Base-by-base conservation (phyloP, 2,113 vertebrate species). In the Hyperoodon ampullatus region DNA sequence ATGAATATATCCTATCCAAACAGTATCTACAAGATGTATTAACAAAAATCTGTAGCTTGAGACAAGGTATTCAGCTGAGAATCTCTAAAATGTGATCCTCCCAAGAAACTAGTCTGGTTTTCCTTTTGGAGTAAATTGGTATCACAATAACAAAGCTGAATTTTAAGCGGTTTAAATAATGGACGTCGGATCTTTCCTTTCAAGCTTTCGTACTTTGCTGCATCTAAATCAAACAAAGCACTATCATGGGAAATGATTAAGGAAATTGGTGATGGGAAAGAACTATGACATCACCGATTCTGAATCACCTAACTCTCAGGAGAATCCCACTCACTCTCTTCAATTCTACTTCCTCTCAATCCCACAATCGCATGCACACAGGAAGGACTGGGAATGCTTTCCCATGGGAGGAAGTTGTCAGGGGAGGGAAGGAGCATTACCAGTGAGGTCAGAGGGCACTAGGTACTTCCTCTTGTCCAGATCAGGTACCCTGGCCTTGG, bases 381-480 rank as follows among this genome's bases (percentile, higher is more conserved):
- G 7, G 15, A 60, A 75, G 60, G 30, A 85, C 23, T 13, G 15
- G 33, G 35, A 66, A 35, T 8, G 39, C 9, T 94, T 13, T 19
- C 71, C 42, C 71, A 8, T 3, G 9, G 61, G 39, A 94, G 66
- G 13, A 44, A 39, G 33, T n/a, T 35, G 70, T 42, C 13, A 81
- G n/a, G 83, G 42, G 24, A 84, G 19, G 39, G 1, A 55, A 39
- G 71, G 53, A 13, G 2, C 66, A n/a, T 99, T 98, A 99, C 99
- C 99, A 97, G 99, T 99, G 97, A 99, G 99, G 97, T 99, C 99
- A 47, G 99, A 99, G 97, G 99, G 99, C 96, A 99, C 99, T 0
- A 99, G 98, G 77, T 99, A 99, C 99, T 99, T 99, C 98, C 99
- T 99, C 98, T 99, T 99, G 98, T 99, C 99, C 98, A 99, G 98